A percentile compares a stretch with the other conserved stretches of the same genome.
phyloP scores from a whole-genome alignment of 2,888 invertebrate genomes.

The Pyrgus malvae region DNA sequence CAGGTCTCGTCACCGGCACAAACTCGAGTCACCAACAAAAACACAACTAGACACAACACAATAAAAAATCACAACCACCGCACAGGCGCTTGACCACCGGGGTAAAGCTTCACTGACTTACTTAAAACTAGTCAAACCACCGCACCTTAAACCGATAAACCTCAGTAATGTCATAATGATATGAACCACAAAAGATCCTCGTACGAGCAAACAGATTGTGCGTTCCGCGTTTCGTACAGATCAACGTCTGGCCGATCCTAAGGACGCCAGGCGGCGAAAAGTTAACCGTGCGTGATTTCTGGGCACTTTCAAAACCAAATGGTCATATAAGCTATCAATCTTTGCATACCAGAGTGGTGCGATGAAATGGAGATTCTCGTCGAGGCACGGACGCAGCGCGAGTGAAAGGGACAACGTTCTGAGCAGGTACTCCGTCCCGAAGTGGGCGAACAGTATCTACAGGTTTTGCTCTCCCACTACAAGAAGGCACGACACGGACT shows the following conservation, averaged over 20 bases:
- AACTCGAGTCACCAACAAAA: constrained; percentile 46
- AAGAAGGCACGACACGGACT: constrained; percentile 75
- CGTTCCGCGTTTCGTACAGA: constrained; percentile 22
- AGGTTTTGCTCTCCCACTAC: constrained; percentile 82
- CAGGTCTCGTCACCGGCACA: constrained; percentile 24
- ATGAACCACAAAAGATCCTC: constrained; percentile 53
- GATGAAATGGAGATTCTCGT: constrained; percentile 66
- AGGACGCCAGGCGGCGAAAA: constrained; percentile 80
- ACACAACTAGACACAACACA: constrained; percentile 52
- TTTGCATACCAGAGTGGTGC: constrained; percentile 80
- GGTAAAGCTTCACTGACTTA: constrained; percentile 65
- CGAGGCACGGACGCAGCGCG: constrained; percentile 48
- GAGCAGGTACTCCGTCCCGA: constrained; percentile 72
- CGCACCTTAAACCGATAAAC: constrained; percentile 57
- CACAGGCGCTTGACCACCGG: constrained; percentile 45
- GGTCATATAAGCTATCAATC: constrained; percentile 82
- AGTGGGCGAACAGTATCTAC: constrained; percentile 77
- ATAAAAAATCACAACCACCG: constrained; percentile 43
- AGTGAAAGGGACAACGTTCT: constrained; percentile 67
- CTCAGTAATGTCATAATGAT: constrained; percentile 60
- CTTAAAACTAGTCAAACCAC: constrained; percentile 52
- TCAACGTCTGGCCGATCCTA: constrained; percentile 62
- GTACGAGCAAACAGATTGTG: constrained; percentile 39
- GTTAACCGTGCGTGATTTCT: constrained; percentile 80
- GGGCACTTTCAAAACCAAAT: constrained; percentile 78